Percentiles rank a stretch among this genome's conserved stretches.
phyloP scores from a whole-genome alignment of 2,797 vertebrate genomes.

The Lophotriccus pileatus region DNA sequence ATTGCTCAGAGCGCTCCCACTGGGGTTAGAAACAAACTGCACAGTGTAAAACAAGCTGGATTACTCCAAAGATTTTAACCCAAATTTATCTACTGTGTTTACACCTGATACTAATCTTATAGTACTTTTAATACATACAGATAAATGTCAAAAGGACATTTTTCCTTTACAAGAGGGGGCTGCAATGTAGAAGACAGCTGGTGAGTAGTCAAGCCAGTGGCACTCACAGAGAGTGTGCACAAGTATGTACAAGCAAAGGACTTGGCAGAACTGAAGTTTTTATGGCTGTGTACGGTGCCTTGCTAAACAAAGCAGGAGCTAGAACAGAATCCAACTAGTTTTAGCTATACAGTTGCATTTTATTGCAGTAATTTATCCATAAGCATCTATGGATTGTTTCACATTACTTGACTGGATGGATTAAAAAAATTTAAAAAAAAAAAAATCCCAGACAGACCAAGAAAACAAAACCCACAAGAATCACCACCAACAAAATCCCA shows the following conservation, averaged over 20 bases:
- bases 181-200: not conserved
- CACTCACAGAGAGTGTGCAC: not conserved
- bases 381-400: not conserved
- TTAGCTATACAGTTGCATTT: not conserved
- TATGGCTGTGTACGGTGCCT: not conserved
- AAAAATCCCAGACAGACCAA: not conserved
- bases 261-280: not conserved
- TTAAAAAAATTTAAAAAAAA: not conserved
- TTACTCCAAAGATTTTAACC: not conserved
- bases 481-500: not conserved
- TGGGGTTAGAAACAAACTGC: not conserved
- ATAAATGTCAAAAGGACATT: not conserved
- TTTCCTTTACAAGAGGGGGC: not conserved
- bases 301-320: not conserved
- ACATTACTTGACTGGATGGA: not conserved
- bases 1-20: not conserved
- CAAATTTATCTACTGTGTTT: not conserved
- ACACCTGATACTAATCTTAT: not conserved
- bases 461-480: not conserved
- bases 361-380: not conserved
- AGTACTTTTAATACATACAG: not conserved
- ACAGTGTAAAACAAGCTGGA: fast-evolving
- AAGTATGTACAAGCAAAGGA: not conserved
- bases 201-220: not conserved
- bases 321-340: constrained; percentile 1